Percentiles rank a stretch among this genome's conserved stretches.
Evolutionary conservation across 1,140 invertebrate genomes (phyloP).

Genomic region (Drosophila repleta): DNA sequence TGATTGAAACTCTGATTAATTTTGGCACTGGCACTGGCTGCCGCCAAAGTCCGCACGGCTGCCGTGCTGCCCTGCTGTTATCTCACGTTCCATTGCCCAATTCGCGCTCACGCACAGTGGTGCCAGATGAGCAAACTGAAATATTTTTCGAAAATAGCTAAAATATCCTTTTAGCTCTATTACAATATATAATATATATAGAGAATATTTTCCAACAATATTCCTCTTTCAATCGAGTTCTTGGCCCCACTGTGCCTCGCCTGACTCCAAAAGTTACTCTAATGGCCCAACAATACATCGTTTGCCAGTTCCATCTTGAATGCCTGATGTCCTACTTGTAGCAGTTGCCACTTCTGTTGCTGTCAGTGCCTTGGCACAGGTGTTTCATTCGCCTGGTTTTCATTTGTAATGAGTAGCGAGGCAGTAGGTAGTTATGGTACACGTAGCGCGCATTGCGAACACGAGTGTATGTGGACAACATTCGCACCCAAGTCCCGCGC

Average conservation of each 20-base stretch:
- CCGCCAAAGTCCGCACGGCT: neutral
- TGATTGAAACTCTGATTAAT: conserved; percentile 79
- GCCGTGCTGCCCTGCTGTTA: neutral
- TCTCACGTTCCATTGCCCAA: conserved; percentile 50
- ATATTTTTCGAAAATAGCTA: too few relatives aligned
- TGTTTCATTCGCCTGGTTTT: conserved; percentile 54
- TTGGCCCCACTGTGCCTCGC: conserved; percentile 7
- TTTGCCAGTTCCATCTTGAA: conserved; percentile 35
- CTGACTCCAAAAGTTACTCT: conserved; percentile 41
- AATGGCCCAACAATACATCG: conserved; percentile 53
- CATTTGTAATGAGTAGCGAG: conserved; percentile 65
- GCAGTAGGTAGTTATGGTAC: conserved; percentile 20
- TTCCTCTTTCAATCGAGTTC: neutral
- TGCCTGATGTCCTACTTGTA: conserved; percentile 2
- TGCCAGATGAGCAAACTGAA: neutral
- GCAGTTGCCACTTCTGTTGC: conserved; percentile 23
- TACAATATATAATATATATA: too few relatives aligned
- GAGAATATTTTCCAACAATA: neutral
- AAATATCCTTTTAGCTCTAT: too few relatives aligned
- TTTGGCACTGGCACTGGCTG: conserved; percentile 38
- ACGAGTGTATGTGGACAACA: conserved; percentile 3
- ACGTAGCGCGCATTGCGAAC: conserved; percentile 66
- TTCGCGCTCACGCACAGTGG: conserved; percentile 27
- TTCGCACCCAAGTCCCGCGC: conserved; percentile 28
- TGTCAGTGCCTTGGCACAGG: conserved; percentile 68